Evolutionary conservation across 92 coral and sea anemone genomes (phyloP).

Genomic region (Zoanthus gigantus): DNA sequence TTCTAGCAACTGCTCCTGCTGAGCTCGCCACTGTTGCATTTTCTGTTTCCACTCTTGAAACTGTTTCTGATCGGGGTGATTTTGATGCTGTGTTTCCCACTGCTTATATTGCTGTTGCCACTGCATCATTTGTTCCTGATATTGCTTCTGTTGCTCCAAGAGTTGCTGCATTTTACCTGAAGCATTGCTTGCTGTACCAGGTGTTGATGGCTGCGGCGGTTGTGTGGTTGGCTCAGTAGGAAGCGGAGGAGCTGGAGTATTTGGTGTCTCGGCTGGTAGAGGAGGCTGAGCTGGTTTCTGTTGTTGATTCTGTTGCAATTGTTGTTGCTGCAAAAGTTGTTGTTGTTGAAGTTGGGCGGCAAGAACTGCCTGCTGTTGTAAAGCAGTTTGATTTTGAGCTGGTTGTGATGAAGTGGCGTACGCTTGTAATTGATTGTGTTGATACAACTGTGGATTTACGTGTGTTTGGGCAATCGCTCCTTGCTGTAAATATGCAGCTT

Average conservation of each 20-base stretch:
- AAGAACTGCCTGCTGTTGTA: constrained; percentile 28
- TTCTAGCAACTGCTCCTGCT: constrained; percentile 69
- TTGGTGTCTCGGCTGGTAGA: constrained; percentile 45
- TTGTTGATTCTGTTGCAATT: constrained; percentile 11
- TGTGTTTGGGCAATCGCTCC: constrained; percentile 40
- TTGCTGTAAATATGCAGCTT: constrained; percentile 53
- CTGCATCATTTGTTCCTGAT: constrained; percentile 77
- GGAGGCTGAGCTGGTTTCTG: constrained; percentile 50
- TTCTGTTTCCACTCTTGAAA: constrained; percentile 92
- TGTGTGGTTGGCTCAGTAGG: constrained; percentile 60
- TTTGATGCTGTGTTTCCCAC: constrained; percentile 93
- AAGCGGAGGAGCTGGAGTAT: constrained; percentile 50
- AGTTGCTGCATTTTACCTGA: constrained; percentile 43
- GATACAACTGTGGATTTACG: constrained; percentile 39
- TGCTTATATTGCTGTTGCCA: constrained; percentile 94
- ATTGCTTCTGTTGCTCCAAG: constrained; percentile 71
- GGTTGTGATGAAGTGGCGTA: not conserved
- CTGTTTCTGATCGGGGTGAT: constrained; percentile 95
- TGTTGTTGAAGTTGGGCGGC: constrained; percentile 49
- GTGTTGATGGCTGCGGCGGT: constrained; percentile 40
- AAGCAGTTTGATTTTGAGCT: constrained; percentile 12
- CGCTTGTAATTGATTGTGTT: constrained; percentile 22
- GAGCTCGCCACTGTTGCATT: constrained; percentile 83
- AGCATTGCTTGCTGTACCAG: constrained; percentile 17
- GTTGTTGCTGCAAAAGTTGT: constrained; percentile 34